Conservation (phyloP, 1,140 invertebrate genomes). For the Trypoxylus dichotomus region DNA sequence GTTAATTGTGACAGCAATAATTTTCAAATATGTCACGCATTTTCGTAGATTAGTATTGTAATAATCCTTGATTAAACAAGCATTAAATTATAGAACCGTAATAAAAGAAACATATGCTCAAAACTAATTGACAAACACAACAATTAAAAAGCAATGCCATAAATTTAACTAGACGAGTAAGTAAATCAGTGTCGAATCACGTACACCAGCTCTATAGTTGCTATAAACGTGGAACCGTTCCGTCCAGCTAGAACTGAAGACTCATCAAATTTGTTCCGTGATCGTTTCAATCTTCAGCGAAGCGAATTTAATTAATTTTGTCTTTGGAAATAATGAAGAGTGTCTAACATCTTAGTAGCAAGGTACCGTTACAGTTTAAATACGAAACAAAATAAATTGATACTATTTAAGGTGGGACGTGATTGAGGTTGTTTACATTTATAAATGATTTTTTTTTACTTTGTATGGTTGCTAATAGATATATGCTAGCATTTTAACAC, state of each 20-base stretch:
- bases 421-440: too few species aligned
- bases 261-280: not conserved
- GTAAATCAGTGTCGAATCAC: not conserved
- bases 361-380: not conserved
- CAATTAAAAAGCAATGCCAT: not conserved
- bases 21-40: not conserved
- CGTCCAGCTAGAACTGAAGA: not conserved
- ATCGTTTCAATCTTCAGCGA: not conserved
- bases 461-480: too few species aligned
- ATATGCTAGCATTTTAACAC: too few species aligned
- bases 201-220: not conserved
- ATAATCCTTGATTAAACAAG: not conserved
- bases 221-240: not conserved
- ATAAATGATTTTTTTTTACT: too few species aligned
- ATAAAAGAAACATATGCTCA: not conserved
- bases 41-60: not conserved
- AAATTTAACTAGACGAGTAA: not conserved
- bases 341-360: not conserved
- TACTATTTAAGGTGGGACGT: too few species aligned
- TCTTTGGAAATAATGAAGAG: not conserved
- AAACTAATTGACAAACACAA: not conserved
- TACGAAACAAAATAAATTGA: too few species aligned
- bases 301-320: not conserved
- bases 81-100: not conserved
- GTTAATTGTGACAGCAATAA: too few species aligned